Conservation (phyloP, 2,888 invertebrate genomes). For the Ennomos fuscantarius region DNA sequence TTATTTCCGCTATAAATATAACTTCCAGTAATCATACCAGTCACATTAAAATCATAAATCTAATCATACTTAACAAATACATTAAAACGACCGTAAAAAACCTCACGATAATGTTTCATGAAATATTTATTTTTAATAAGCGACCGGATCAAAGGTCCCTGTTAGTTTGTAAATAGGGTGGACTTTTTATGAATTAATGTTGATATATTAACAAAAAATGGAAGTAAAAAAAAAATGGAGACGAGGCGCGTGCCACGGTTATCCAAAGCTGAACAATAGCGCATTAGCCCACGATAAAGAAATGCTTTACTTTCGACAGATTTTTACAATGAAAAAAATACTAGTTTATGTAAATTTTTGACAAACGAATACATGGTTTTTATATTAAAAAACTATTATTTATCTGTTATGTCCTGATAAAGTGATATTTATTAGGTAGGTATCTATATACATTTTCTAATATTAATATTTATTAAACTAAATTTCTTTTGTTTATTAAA, state of each 20-base stretch:
- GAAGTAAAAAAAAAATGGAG: conserved; percentile 62
- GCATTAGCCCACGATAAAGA: conserved; percentile 26
- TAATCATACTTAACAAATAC: conserved; percentile 23
- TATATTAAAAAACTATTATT: too few relatives aligned
- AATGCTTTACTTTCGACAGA: too few relatives aligned
- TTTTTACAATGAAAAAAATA: too few relatives aligned
- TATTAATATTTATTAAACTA: too few relatives aligned
- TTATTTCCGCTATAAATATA: neutral
- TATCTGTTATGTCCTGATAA: too few relatives aligned
- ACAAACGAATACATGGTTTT: too few relatives aligned
- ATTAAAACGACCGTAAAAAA: conserved; percentile 47
- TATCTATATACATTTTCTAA: too few relatives aligned
- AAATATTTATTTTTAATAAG: conserved; percentile 85
- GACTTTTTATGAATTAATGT: conserved; percentile 59
- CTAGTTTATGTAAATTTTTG: too few relatives aligned
- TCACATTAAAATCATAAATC: too few relatives aligned
- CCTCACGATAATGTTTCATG: conserved; percentile 63
- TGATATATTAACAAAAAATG: conserved; percentile 55
- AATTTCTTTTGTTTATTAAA: too few relatives aligned
- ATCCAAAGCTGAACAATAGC: conserved; percentile 49
- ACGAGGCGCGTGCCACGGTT: conserved; percentile 63
- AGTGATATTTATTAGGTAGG: too few relatives aligned
- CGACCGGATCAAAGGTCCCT: conserved; percentile 82
- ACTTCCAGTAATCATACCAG: too few relatives aligned
- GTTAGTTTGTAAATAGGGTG: conserved; percentile 80